A percentile compares a stretch with the other conserved stretches of the same genome.
phyloP scores from a whole-genome alignment of 2,113 vertebrate genomes.

The Sorex araneus region DNA sequence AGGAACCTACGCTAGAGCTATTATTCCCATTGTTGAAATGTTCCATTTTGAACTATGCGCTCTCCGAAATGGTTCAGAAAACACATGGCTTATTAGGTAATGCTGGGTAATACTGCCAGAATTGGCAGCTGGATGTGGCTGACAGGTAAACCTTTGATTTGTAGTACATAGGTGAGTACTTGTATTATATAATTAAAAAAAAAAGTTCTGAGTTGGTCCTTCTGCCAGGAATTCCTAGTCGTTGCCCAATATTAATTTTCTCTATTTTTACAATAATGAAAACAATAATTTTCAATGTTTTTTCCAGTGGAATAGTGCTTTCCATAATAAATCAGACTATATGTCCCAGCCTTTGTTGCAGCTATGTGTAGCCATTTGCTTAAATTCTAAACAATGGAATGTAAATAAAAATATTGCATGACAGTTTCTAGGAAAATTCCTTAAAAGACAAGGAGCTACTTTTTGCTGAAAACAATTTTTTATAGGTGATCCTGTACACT shows the following conservation, averaged over 20 bases:
- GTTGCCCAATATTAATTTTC: background rate
- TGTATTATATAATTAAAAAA: background rate
- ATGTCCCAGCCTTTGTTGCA: constrained; percentile 51
- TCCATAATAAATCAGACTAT: background rate
- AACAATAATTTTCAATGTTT: constrained; percentile 9
- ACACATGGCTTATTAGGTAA: background rate
- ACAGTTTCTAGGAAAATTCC: constrained; percentile 40
- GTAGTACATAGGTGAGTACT: background rate
- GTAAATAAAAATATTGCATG: background rate
- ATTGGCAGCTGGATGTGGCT: background rate
- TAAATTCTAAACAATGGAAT: constrained; percentile 36
- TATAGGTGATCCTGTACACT: too few species aligned
- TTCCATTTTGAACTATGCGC: background rate
- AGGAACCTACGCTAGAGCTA: background rate
- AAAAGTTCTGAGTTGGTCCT: background rate
- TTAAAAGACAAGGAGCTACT: background rate
- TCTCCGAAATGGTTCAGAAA: background rate
- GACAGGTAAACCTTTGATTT: constrained; percentile 8
- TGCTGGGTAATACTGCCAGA: background rate
- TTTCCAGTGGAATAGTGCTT: too few species aligned
- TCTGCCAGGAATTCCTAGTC: background rate
- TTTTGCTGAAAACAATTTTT: background rate
- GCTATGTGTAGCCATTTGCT: background rate
- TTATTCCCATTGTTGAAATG: background rate
- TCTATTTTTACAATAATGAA: constrained; percentile 15